Conservation (phyloP, 2,797 vertebrate species). For the Borostomias antarcticus region DNA sequence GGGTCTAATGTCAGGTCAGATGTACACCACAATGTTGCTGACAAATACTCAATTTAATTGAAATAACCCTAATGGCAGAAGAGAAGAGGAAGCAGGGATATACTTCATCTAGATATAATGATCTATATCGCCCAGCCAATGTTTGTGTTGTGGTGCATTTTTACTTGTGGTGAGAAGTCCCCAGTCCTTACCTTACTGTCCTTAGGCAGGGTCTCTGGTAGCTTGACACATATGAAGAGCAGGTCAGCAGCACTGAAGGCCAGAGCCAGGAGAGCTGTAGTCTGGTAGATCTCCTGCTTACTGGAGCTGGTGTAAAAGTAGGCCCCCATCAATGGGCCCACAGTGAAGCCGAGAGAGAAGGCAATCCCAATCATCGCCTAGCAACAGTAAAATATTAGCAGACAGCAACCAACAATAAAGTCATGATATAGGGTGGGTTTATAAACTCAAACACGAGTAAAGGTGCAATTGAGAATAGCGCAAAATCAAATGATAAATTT, state of each 20-base stretch:
- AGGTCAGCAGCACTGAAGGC: slow-evolving; percentile 82
- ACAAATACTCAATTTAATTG: too few relatives aligned
- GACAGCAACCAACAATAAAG: too few relatives aligned
- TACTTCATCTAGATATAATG: background rate
- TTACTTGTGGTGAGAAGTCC: background rate
- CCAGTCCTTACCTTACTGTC: slow-evolving; percentile 80
- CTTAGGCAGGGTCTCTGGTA: slow-evolving; percentile 89
- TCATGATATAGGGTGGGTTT: too few relatives aligned
- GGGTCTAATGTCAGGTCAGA: too few relatives aligned
- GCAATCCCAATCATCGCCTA: slow-evolving; percentile 95
- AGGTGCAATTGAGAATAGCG: background rate
- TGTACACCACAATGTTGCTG: too few relatives aligned
- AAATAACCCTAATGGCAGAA: background rate
- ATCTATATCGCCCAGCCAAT: background rate
- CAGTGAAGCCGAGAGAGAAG: slow-evolving; percentile 94
- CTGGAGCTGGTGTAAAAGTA: slow-evolving; percentile 77
- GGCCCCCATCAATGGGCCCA: slow-evolving; percentile 93
- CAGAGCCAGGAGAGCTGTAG: slow-evolving; percentile 84
- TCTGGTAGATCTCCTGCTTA: slow-evolving; percentile 79
- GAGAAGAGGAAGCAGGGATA: background rate
- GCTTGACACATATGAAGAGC: slow-evolving; percentile 85
- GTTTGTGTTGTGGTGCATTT: background rate
- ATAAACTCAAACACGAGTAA: background rate
- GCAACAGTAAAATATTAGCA: slow-evolving; percentile 27
- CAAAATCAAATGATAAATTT: too few relatives aligned